Base-by-base conservation (phyloP, 35 echinoderm and acorn worm genomes). In the Hemicentrotus pulcherrimus region DNA sequence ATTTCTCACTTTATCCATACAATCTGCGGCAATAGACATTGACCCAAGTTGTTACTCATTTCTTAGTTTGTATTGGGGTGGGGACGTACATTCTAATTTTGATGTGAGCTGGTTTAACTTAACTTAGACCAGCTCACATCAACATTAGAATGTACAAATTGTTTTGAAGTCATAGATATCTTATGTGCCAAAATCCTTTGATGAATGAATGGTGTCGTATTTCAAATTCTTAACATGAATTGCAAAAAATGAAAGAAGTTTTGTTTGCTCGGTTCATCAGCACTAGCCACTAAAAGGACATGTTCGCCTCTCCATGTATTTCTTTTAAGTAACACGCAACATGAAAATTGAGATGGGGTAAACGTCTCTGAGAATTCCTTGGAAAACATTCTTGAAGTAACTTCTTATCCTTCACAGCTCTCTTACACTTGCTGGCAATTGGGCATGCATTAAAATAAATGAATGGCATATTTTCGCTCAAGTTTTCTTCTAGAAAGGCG, bases 1-100 rank as follows among this genome's bases (percentile, higher is more conserved):
- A 46, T 93, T 93, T 93, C 91, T 93, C 91, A 93, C 91, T 93
- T 93, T 93, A 93, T 93, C 91, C 91, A 93, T 46, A 93, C 46
- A 46, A 93, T 93, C 91, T 93, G 91, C 91, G 91, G 91, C 91
- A 93, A 93, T 93, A 93, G 91, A 93, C 46, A 93, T 32, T 93
- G 91, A 93, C 91, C 91, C 91, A 78, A 93, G 45, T 93, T 93
- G 91, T 93, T 50, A 93, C 91, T 48, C 28, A 47, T 78, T 46
- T 93, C 46, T 47, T 48, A n/a, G 48, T 93, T 93, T 47, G 16
- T 93, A 90, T 33, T 90, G 88, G 46, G 31, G 31, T 45, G 46
- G 88, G 88, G 88, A 35, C 19, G 86, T n/a, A n/a, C n/a, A n/a
- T n/a, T n/a, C n/a, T n/a, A n/a, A n/a, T n/a, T n/a, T n/a, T n/a